Conservation (phyloP, 1,140 invertebrate genomes). For the Drosophila arizonae region DNA sequence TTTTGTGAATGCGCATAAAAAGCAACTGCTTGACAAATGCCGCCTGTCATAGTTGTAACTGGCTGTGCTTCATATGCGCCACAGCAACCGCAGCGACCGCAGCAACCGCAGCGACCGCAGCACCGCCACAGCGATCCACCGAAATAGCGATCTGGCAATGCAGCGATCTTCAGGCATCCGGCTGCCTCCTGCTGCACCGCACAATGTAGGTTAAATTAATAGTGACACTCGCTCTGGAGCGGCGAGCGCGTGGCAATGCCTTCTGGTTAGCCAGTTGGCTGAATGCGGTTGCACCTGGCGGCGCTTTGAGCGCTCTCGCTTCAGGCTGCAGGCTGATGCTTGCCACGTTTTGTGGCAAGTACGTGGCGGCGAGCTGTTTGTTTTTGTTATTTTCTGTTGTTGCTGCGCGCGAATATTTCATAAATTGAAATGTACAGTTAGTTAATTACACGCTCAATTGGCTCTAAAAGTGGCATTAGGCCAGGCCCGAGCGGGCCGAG, state of each 20-base stretch:
- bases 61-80: conserved; percentile 37
- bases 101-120: not conserved
- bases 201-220: conserved; percentile 77
- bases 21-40: conserved; percentile 52
- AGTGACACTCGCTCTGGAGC: conserved; percentile 64
- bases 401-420: conserved; percentile 60
- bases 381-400: conserved; percentile 35
- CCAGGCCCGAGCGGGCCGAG: conserved; percentile 4
- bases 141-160: conserved; percentile 4
- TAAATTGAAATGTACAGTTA: conserved; percentile 81
- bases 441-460: conserved; percentile 78
- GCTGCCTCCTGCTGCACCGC: conserved; percentile 16
- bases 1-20: not conserved
- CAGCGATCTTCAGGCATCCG: not conserved
- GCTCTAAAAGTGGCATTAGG: conserved; percentile 68
- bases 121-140: not conserved
- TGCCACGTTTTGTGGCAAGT: conserved; percentile 35
- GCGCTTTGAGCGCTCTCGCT: conserved; percentile 29
- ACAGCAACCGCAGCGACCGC: conserved; percentile 1
- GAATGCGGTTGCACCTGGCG: conserved; percentile 52
- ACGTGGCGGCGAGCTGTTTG: conserved; percentile 11
- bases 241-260: conserved; percentile 37
- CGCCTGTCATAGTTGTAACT: conserved; percentile 60
- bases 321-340: not conserved
- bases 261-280: conserved; percentile 20